A percentile compares a stretch with the other conserved stretches of the same genome.
Evolutionary conservation across 30 jellyfish, hydroid and myxozoan species (phyloP).

Genomic region (Aurelia aurita complex sp. Pacific): DNA sequence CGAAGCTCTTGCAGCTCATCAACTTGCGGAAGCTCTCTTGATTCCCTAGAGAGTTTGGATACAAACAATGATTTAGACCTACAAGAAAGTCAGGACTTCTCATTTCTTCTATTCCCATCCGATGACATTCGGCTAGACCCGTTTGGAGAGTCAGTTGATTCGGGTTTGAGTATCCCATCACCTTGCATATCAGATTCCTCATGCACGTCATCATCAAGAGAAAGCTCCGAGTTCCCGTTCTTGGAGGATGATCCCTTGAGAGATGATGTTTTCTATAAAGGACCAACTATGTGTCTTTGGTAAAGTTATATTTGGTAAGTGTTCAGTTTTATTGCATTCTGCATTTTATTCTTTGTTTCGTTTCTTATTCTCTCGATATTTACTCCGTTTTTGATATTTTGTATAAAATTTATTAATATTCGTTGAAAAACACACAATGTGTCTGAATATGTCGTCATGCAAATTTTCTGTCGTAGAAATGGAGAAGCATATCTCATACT

Average conservation of each 20-base stretch:
- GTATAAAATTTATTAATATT: no score
- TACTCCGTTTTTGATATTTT: no score
- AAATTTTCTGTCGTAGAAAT: no score
- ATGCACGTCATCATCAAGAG: constrained; percentile 57
- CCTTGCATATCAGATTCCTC: constrained; percentile 80
- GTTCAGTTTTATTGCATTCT: not conserved
- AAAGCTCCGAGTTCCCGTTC: constrained; percentile 68
- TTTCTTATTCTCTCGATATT: no score
- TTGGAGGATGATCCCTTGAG: constrained; percentile 71
- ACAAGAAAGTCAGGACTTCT: constrained; percentile 58
- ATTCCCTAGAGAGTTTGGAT: constrained; percentile 58
- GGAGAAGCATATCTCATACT: no score
- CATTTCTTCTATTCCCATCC: constrained; percentile 67
- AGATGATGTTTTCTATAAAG: constrained; percentile 67
- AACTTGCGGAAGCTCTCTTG: constrained; percentile 46
- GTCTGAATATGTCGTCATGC: no score
- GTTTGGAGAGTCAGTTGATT: constrained; percentile 69
- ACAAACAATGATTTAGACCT: constrained; percentile 32
- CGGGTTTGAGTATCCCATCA: constrained; percentile 76
- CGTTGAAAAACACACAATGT: no score
- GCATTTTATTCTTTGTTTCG: not conserved
- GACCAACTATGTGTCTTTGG: constrained; percentile 84
- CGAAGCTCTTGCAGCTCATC: constrained; percentile 57
- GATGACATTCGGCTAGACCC: constrained; percentile 61
- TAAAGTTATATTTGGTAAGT: constrained; percentile 1